phyloP scores from a whole-genome alignment of 30 jellyfish, hydroid and myxozoan genomes.

The Aurelia aurita complex sp. Pacific region DNA sequence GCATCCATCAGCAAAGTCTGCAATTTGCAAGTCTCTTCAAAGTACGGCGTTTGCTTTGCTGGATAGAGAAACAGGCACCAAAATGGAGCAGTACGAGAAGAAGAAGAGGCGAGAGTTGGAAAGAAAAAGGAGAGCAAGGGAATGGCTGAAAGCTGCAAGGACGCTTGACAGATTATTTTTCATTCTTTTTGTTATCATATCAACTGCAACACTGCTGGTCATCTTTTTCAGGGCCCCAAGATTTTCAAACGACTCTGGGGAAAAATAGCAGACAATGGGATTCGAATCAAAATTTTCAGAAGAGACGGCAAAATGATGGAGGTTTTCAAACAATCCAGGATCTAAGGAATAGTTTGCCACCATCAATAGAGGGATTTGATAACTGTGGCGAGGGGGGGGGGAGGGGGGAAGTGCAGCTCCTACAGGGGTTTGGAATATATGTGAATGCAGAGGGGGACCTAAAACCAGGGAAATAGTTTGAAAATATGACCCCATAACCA shows the following conservation, averaged over 20 bases:
- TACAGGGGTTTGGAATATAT: no score
- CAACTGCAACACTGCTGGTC: constrained; percentile 56
- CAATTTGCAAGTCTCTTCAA: constrained; percentile 23
- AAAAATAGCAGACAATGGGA: no score
- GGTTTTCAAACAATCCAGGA: no score
- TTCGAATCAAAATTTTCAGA: no score
- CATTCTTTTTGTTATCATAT: constrained; percentile 50
- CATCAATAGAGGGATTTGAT: no score
- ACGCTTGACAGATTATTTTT: constrained; percentile 68
- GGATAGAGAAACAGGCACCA: not conserved
- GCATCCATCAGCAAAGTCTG: constrained; percentile 10
- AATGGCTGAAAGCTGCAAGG: constrained; percentile 84
- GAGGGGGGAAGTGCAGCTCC: no score
- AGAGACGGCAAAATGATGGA: no score
- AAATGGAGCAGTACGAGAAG: constrained; percentile 40
- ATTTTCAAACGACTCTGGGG: constrained; percentile 13
- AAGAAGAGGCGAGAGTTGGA: constrained; percentile 16
- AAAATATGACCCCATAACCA: no score
- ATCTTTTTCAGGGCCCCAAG: constrained; percentile 87
- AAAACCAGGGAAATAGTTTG: no score
- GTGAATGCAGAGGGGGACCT: no score
- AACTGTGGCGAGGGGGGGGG: no score
- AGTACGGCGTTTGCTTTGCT: constrained; percentile 29
- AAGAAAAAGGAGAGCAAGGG: constrained; percentile 42
- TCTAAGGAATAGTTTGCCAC: no score